Evolutionary conservation across 2,113 vertebrate genomes (phyloP).

Genomic region (Centropus unirufus): DNA sequence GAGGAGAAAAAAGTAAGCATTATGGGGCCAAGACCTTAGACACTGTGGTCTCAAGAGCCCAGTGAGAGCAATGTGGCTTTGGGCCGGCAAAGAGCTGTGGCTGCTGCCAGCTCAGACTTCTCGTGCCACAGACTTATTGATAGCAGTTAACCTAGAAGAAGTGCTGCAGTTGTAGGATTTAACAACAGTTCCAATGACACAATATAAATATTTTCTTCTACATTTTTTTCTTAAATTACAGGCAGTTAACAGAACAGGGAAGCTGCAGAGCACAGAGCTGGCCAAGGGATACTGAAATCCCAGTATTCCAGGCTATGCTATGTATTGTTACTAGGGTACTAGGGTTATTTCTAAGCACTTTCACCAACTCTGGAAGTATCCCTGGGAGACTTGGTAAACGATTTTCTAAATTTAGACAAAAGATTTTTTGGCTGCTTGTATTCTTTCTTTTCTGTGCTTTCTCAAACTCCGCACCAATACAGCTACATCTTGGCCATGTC

Average conservation of each 20-base stretch:
- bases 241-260: not conserved
- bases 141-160: not conserved
- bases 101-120: not conserved
- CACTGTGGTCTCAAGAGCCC: not conserved
- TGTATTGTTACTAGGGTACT: constrained; percentile 6
- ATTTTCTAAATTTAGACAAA: constrained; percentile 61
- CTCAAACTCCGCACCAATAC: not conserved
- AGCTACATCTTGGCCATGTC: not conserved
- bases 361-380: constrained; percentile 39
- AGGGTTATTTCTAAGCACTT: constrained; percentile 49
- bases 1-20: not conserved
- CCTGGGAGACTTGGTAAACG: constrained; percentile 26
- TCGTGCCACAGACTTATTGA: not conserved
- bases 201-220: not conserved
- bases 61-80: not conserved
- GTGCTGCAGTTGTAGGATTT: not conserved
- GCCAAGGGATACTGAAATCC: constrained; percentile 47
- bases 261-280: constrained; percentile 32
- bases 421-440: constrained; percentile 39
- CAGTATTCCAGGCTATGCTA: constrained; percentile 24
- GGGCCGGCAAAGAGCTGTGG: not conserved
- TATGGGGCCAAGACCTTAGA: not conserved
- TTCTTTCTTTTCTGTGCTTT: not conserved
- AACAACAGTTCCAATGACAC: not conserved
- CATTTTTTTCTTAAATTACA: not conserved